Evolutionary conservation across 2,113 vertebrate species (phyloP), one percentile per base, ranked within the genome.

Genomic region (Lasiurus cinereus): DNA sequence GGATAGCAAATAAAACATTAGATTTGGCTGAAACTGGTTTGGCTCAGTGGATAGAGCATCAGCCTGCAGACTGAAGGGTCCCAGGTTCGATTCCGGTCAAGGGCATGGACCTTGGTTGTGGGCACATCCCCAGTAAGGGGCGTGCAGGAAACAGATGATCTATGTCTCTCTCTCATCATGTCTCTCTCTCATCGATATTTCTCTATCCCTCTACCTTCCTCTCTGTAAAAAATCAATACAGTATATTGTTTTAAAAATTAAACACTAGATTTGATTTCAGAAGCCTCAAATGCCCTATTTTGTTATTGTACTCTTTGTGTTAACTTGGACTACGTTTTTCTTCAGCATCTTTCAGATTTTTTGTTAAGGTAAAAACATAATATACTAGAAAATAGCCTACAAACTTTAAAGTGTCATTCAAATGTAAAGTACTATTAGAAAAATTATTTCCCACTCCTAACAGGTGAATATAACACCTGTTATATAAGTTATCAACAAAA

Each of bases 291-390:
- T 82, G 22, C 54, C 52, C 78, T 66, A 66, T 27, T 66, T 48
- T 33, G 36, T 54, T 83, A 67, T 50, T 84, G 8, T 33, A 76
- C 19, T 52, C 67, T 59, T 73, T 76, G 29, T 62, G 67, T 66
- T 82, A 59, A 6, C 66, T 89, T 82, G 67, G 72, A 89, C 10
- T 92, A 66, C 67, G 27, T 80, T 73, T 80, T 52, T 8, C n/a
- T 83, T 73, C 46, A 84, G 22, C 9, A 59, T 85, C 21, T 85
- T 54, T 74, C 56, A 85, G 19, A 62, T 43, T 92, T 96, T 6
- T 59, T 62, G n/a, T 89, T 9, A 50, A 62, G 27, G 39, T 66
- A 78, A 88, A 94, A 91, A 66, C 6, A 77, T n/a, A 64, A 77
- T 62, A 64, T 77, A 31, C 64, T 83, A 54, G 70, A 66, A 88